Conservation (phyloP, 2,113 vertebrate species). For the Passer domesticus region DNA sequence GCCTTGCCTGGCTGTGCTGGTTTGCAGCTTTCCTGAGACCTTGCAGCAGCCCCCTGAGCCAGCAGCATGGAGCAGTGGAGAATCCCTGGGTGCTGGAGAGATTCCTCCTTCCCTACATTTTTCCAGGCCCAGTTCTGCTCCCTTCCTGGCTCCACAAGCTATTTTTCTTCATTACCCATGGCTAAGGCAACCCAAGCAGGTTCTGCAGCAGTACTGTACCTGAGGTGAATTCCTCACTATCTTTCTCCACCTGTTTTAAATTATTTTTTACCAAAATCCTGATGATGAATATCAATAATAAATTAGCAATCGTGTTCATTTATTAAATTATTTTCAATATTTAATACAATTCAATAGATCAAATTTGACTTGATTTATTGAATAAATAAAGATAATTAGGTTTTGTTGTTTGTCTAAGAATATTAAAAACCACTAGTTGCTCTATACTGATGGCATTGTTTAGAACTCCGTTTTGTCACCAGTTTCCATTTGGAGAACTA, state of each 20-base stretch:
- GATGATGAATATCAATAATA: slow-evolving; percentile 63
- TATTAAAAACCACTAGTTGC: slow-evolving; percentile 54
- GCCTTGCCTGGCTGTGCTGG: neutral
- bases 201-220: neutral
- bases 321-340: slow-evolving; percentile 72
- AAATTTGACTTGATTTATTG: slow-evolving; percentile 62
- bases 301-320: slow-evolving; percentile 53
- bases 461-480: slow-evolving; percentile 1
- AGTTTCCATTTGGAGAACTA: neutral
- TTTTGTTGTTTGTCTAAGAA: slow-evolving; percentile 55
- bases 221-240: neutral
- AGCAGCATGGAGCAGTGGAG: neutral
- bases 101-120: neutral
- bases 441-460: slow-evolving; percentile 8
- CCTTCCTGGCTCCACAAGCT: neutral
- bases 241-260: neutral
- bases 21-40: neutral
- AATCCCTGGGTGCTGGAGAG: neutral
- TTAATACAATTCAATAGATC: slow-evolving; percentile 73
- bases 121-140: neutral
- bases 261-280: slow-evolving; percentile 33
- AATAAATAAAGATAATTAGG: slow-evolving; percentile 59
- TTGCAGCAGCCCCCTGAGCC: neutral
- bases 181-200: neutral
- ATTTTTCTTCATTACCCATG: slow-evolving; percentile 4